Conservation (phyloP, 37 sponge, comb jelly and placozoan species). For the Ephydatia muelleri region DNA sequence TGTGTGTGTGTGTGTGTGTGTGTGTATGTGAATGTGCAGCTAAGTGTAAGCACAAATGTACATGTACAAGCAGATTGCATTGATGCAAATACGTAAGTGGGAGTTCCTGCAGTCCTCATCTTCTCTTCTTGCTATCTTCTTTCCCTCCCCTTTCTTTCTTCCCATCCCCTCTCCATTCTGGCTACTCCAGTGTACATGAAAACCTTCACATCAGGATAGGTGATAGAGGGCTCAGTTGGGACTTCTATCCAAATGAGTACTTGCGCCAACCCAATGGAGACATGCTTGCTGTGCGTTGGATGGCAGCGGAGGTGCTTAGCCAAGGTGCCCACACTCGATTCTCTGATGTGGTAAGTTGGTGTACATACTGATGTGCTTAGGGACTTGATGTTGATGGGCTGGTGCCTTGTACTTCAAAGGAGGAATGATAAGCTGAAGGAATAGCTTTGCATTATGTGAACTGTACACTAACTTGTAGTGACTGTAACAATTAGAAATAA, state of each 20-base stretch:
- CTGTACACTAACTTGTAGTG: too few species aligned
- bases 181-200: slow-evolving; percentile 63
- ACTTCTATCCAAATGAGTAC: slow-evolving; percentile 85
- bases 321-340: slow-evolving; percentile 60
- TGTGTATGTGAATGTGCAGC: too few species aligned
- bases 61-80: too few species aligned
- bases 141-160: background rate
- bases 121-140: background rate
- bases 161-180: too few species aligned
- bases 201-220: slow-evolving; percentile 71
- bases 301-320: slow-evolving; percentile 65
- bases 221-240: slow-evolving; percentile 81
- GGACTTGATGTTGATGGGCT: background rate
- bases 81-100: too few species aligned
- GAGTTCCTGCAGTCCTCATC: too few species aligned
- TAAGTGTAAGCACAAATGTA: too few species aligned
- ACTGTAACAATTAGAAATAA: too few species aligned
- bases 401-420: background rate
- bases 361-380: background rate
- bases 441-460: too few species aligned
- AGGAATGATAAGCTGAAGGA: background rate
- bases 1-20: too few species aligned
- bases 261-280: slow-evolving; percentile 48
- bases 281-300: slow-evolving; percentile 78
- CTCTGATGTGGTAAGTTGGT: slow-evolving; percentile 80